Conservation (phyloP, 2,797 vertebrate genomes). For the Tokudaia muenninki region DNA sequence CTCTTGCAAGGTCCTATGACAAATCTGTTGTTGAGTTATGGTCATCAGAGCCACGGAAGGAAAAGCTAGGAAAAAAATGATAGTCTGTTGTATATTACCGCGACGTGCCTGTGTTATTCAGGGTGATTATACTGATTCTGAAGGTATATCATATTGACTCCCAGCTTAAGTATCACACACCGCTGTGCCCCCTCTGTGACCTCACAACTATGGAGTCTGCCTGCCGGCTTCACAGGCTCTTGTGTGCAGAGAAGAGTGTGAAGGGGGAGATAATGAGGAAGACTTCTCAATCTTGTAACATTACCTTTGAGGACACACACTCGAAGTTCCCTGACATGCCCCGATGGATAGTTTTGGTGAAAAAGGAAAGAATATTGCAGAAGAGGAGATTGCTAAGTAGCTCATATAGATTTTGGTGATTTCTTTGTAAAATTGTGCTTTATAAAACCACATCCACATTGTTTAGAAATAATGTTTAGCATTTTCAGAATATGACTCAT, state of each 20-base stretch:
- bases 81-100: slow-evolving; percentile 78
- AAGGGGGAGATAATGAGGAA: slow-evolving; percentile 32
- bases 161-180: slow-evolving; percentile 52
- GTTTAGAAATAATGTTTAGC: not conserved
- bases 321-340: slow-evolving; percentile 33
- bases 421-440: slow-evolving; percentile 57
- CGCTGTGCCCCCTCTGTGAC: slow-evolving; percentile 70
- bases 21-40: slow-evolving; percentile 81
- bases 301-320: slow-evolving; percentile 34
- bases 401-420: slow-evolving; percentile 36
- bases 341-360: slow-evolving; percentile 15
- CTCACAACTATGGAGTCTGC: not conserved
- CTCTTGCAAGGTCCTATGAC: slow-evolving; percentile 56
- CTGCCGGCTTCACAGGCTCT: slow-evolving; percentile 45
- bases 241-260: not conserved
- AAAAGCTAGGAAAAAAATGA: slow-evolving; percentile 76
- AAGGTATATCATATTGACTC: slow-evolving; percentile 83
- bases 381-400: not conserved
- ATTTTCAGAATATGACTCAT: slow-evolving; percentile 33
- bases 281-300: not conserved
- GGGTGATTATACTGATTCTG: slow-evolving; percentile 79
- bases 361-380: slow-evolving; percentile 43
- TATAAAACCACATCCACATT: slow-evolving; percentile 54
- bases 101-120: slow-evolving; percentile 67
- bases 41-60: slow-evolving; percentile 72